Evolutionary conservation across 2,113 vertebrate species (phyloP), one percentile per base, ranked within the genome.

Genomic region (Eudyptes chrysolophus): DNA sequence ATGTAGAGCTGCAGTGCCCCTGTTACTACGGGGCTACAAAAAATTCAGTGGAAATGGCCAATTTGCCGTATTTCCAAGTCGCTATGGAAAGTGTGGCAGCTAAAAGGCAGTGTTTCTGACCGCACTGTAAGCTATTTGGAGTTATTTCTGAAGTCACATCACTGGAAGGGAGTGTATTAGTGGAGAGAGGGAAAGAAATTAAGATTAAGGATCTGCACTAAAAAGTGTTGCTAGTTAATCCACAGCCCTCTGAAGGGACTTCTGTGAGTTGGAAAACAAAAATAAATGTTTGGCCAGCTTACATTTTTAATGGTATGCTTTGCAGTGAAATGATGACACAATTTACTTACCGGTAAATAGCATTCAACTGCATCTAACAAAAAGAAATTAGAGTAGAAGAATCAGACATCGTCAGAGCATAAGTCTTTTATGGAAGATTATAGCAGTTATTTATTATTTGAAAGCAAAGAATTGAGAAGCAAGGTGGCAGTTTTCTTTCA

Each of bases 401-500:
- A 95, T 75, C 70, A 70, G 94, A 74, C 83, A 76, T 87, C 89
- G 84, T 80, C 88, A 96, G 90, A 87, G 64, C 61, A 82, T 91
- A 86, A 87, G 66, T 97, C 89, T 81, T 96, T 91, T 89, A 69
- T 5, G 7, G 70, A 54, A 92, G 85, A 89, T 94, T 93, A 92
- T 94, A 95, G 96, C 92, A 81, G 70, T 97, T 95, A 93, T 81
- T 93, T 97, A 94, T 89, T 83, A 84, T 92, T 68, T 95, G 94
- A 95, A 95, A 97, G 96, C 77, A 83, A 62, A 83, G 92, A 55
- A 32, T 51, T 75, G 89, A 94, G 93, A 92, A 94, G 82, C 89
- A 88, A 91, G 93, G 96, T 86, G 93, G 71, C 94, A 88, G 55
- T 77, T 96, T 94, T 82, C 94, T 94, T 69, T 95, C 87, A 62